Evolutionary conservation across 2,797 vertebrate species (phyloP).

Genomic region (Furcifer pardalis): DNA sequence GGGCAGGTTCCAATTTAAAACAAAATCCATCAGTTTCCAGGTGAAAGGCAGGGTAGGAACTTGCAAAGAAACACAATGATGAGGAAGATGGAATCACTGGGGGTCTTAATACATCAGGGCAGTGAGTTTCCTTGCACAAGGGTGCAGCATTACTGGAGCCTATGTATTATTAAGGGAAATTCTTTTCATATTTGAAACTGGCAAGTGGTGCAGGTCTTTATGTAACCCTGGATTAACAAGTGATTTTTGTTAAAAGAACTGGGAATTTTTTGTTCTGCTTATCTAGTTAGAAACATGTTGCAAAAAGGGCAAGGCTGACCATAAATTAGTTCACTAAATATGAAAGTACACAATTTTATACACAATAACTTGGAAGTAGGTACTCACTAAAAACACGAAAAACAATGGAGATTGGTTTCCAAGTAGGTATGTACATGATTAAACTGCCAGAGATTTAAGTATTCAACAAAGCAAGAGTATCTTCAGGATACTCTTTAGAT

Average conservation of each 20-base stretch:
- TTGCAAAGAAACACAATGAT: conserved; percentile 38
- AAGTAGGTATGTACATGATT: not conserved
- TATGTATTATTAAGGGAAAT: conserved; percentile 53
- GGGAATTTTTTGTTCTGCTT: not conserved
- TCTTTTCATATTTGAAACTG: conserved; percentile 61
- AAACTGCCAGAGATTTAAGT: not conserved
- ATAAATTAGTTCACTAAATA: not conserved
- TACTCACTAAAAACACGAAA: not conserved
- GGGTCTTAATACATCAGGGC: conserved; percentile 34
- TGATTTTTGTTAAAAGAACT: conserved; percentile 35
- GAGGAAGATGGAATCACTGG: conserved; percentile 6
- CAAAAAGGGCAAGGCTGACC: not conserved
- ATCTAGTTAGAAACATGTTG: conserved; percentile 20
- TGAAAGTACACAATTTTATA: not conserved
- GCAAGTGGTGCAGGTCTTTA: conserved; percentile 39
- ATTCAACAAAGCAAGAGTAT: not conserved
- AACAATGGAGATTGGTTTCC: not conserved
- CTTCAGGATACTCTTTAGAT: not conserved
- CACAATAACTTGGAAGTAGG: not conserved
- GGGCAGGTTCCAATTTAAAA: conserved; percentile 50
- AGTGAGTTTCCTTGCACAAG: conserved; percentile 17
- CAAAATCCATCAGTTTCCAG: conserved; percentile 54
- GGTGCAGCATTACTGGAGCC: not conserved
- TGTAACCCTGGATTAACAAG: conserved; percentile 47
- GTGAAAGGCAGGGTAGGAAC: conserved; percentile 42